Conservation (phyloP, 2,797 vertebrate species). For the Stomatorhinus walkeri region DNA sequence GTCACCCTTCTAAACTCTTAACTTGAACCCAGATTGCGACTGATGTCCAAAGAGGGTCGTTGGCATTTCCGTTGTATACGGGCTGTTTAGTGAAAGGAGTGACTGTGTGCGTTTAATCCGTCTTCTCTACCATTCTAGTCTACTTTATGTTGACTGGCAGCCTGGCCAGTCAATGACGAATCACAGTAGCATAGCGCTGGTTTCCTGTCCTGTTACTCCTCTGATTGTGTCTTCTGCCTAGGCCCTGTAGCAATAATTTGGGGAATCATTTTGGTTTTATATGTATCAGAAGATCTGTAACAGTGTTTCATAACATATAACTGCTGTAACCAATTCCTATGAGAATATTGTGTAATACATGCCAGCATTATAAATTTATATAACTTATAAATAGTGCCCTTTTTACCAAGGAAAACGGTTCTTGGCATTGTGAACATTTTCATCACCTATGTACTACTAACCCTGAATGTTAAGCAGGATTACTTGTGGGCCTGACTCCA, state of each 20-base stretch:
- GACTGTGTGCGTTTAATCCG: neutral
- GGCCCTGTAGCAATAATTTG: neutral
- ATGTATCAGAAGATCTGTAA: neutral
- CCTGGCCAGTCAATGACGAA: neutral
- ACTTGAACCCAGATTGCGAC: neutral
- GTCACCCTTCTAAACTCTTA: neutral
- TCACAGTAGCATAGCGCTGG: neutral
- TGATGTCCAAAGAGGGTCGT: neutral
- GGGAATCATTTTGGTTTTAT: slow-evolving; percentile 3
- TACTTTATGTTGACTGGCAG: neutral
- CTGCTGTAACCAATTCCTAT: neutral
- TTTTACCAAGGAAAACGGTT: neutral
- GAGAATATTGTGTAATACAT: neutral
- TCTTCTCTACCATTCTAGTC: neutral
- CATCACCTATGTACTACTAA: neutral
- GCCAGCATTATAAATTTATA: neutral
- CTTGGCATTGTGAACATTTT: neutral
- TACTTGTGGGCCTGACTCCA: neutral
- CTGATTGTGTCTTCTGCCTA: neutral
- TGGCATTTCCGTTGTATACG: neutral
- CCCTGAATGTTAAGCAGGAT: neutral
- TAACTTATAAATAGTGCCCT: neutral
- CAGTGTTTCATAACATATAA: slow-evolving; percentile 8
- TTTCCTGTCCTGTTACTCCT: neutral
- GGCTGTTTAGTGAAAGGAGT: neutral